These are phyloP conservation scores for Nephotettix cincticeps DNA, from an alignment of 1,140 invertebrate genomes.

Conservation along the genomic window DNA sequence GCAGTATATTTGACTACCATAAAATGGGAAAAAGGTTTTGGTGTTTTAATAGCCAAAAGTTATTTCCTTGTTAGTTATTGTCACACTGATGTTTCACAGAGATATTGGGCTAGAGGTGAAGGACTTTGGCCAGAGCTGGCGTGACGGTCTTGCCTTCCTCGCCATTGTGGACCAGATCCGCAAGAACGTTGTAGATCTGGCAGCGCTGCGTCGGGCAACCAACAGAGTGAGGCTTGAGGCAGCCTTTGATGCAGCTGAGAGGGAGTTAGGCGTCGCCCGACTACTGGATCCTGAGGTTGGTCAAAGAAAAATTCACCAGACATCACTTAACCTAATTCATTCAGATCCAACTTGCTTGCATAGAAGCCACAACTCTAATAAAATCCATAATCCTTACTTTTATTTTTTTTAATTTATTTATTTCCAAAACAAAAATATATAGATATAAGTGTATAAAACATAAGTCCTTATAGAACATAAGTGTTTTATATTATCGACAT, in stretches of 20 bases:
- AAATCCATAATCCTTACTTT: too few relatives aligned
- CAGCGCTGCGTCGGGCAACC: conserved; percentile 71
- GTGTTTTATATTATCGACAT: too few relatives aligned
- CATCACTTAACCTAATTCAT: too few relatives aligned
- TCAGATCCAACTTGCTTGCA: too few relatives aligned
- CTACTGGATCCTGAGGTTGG: conserved; percentile 86
- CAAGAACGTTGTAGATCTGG: conserved; percentile 87
- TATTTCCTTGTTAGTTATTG: conserved; percentile 21
- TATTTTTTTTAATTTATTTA: too few relatives aligned
- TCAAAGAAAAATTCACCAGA: too few relatives aligned
- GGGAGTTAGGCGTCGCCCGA: conserved; percentile 88
- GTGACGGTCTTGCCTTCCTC: conserved; percentile 94
- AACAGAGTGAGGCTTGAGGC: conserved; percentile 85
- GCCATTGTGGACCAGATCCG: conserved; percentile 95
- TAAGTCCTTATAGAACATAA: too few relatives aligned
- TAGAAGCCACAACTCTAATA: too few relatives aligned
- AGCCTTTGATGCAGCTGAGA: conserved; percentile 92
- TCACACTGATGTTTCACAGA: conserved; percentile 50
- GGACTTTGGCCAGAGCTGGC: conserved; percentile 96
- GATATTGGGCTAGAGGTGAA: conserved; percentile 84
- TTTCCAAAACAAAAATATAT: too few relatives aligned
- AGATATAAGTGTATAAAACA: too few relatives aligned
- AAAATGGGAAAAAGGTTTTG: too few relatives aligned
- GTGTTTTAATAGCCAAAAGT: conserved; percentile 16
- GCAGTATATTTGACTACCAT: too few relatives aligned